These are phyloP conservation scores for Steromphala cineraria DNA, from an alignment of 2,888 invertebrate species.

Conservation along the genomic window DNA sequence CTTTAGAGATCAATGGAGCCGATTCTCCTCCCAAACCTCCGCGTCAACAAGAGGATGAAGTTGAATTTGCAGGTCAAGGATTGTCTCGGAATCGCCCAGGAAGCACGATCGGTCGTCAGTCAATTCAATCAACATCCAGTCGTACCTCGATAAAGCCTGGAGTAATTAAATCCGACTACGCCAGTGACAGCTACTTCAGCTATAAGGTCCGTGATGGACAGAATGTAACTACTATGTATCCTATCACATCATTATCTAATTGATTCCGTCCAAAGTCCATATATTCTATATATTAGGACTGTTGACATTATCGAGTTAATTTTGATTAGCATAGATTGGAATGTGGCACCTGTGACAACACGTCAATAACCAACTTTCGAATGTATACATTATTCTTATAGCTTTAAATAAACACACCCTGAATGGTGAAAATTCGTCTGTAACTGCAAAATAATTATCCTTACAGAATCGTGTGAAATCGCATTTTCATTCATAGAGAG, in stretches of 20 bases:
- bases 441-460: no score
- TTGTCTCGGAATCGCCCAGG: conserved; percentile 54
- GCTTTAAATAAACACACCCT: no score
- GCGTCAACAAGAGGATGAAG: conserved; percentile 41
- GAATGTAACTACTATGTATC: background rate
- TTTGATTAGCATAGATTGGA: background rate
- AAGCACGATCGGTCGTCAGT: conserved; percentile 58
- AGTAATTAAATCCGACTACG: conserved; percentile 43
- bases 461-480: no score
- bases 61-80: conserved; percentile 39
- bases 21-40: conserved; percentile 31
- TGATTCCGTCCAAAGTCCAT: no score
- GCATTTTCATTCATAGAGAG: no score
- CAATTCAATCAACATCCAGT: conserved; percentile 56
- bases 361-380: background rate
- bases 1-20: conserved; percentile 52
- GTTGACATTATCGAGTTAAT: no score
- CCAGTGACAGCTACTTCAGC: conserved; percentile 50
- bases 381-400: conserved; percentile 79
- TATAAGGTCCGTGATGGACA: conserved; percentile 53
- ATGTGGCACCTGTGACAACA: background rate
- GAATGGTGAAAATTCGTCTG: no score
- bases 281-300: no score
- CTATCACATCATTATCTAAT: no score
- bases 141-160: conserved; percentile 58